phyloP scores from a whole-genome alignment of 2,888 invertebrate genomes.

The Colletes collaris region DNA sequence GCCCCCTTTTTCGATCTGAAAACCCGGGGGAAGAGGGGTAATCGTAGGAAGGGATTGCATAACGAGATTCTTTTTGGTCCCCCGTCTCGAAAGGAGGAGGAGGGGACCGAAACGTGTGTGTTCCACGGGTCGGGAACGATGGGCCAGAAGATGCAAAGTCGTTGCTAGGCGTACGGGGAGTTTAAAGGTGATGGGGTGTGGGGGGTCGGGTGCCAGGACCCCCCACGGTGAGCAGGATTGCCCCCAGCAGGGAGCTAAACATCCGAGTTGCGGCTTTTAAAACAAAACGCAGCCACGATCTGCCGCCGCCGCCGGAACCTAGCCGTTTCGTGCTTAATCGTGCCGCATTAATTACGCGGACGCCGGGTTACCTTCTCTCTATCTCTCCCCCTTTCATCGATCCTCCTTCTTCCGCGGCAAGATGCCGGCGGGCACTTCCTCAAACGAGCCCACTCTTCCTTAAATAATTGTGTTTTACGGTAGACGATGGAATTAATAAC shows the following conservation, averaged over 20 bases:
- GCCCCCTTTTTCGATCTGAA: too few species aligned
- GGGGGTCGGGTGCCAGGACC: conserved; percentile 73
- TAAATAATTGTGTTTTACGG: conserved; percentile 39
- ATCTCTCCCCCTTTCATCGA: conserved; percentile 28
- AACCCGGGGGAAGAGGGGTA: too few species aligned
- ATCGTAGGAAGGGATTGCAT: too few species aligned
- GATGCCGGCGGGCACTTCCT: conserved; percentile 19
- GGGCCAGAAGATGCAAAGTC: conserved; percentile 56
- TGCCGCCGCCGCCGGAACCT: conserved; percentile 77
- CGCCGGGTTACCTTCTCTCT: conserved; percentile 63
- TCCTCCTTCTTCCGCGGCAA: conserved; percentile 16
- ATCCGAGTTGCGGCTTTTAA: conserved; percentile 76
- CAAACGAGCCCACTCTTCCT: conserved; percentile 15
- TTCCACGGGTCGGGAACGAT: conserved; percentile 49
- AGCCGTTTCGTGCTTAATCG: conserved; percentile 80
- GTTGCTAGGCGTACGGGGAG: conserved; percentile 55
- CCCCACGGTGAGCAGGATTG: conserved; percentile 80
- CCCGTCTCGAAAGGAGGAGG: neutral
- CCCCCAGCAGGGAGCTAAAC: conserved; percentile 82
- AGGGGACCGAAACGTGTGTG: conserved; percentile 31
- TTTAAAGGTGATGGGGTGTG: conserved; percentile 58
- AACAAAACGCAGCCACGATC: conserved; percentile 79
- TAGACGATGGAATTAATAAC: conserved; percentile 41
- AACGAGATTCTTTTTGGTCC: too few species aligned
- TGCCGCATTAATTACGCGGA: conserved; percentile 81